These are phyloP conservation scores for Pteromalus puparum DNA, from an alignment of 1,140 invertebrate genomes.

Conservation along the genomic window DNA sequence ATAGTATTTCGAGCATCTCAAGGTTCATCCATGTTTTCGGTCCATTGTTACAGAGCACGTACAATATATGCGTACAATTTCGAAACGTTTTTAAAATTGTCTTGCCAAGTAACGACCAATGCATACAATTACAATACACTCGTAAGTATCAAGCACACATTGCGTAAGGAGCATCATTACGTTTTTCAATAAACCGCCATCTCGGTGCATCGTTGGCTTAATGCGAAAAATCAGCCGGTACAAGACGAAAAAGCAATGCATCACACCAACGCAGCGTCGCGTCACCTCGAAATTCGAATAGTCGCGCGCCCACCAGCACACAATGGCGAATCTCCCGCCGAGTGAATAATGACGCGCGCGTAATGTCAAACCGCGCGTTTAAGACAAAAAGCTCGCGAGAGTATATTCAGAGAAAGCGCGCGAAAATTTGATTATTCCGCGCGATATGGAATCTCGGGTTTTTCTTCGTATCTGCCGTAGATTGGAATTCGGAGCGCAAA, in stretches of 20 bases:
- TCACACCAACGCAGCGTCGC: too few species aligned
- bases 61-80: too few species aligned
- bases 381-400: neutral
- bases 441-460: neutral
- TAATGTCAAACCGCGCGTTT: neutral
- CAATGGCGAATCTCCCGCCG: constrained; percentile 15
- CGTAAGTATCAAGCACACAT: neutral
- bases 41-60: too few species aligned
- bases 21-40: too few species aligned
- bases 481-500: neutral
- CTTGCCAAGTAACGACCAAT: too few species aligned
- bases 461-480: neutral
- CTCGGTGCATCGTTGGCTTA: neutral
- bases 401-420: neutral
- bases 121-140: too few species aligned
- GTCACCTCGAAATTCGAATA: neutral
- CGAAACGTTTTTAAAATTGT: too few species aligned
- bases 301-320: neutral
- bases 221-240: neutral
- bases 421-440: neutral
- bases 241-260: neutral
- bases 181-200: neutral
- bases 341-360: constrained; percentile 19
- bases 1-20: too few species aligned
- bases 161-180: constrained; percentile 24